phyloP scores from a whole-genome alignment of 2,888 invertebrate genomes.

The Pachydiplax longipennis region DNA sequence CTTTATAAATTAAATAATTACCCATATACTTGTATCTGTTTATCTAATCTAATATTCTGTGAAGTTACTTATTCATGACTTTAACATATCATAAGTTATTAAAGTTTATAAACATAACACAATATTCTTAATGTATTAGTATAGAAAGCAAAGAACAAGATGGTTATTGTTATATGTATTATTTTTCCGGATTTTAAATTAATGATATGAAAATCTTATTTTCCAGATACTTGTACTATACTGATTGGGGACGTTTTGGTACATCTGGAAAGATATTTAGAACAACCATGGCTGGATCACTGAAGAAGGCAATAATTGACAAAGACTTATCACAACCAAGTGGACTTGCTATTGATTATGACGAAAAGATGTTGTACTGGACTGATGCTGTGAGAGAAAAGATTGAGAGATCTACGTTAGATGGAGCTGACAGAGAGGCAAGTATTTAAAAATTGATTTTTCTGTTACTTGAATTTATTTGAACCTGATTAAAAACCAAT shows the following conservation, averaged over 20 bases:
- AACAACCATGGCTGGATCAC: conserved; percentile 95
- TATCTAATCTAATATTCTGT: neutral
- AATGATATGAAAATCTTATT: conserved; percentile 18
- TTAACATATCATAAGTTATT: no score
- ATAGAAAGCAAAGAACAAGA: no score
- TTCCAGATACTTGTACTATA: conserved; percentile 81
- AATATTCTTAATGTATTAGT: neutral
- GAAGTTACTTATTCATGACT: neutral
- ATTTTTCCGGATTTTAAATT: neutral
- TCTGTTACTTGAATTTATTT: neutral
- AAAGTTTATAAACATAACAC: neutral
- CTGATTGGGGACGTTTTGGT: conserved; percentile 94
- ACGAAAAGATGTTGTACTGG: conserved; percentile 93
- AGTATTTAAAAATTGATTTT: neutral
- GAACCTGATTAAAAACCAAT: neutral
- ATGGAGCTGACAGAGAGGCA: conserved; percentile 83
- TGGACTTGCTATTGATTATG: conserved; percentile 94
- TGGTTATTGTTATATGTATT: neutral
- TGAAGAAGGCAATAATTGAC: conserved; percentile 86
- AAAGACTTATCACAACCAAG: conserved; percentile 93
- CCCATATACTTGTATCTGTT: neutral
- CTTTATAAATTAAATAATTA: neutral
- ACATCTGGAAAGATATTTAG: conserved; percentile 93
- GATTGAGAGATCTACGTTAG: conserved; percentile 89
- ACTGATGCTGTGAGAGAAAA: conserved; percentile 95